These are phyloP conservation scores for Echiichthys vipera DNA, from an alignment of 2,797 vertebrate species.

Conservation along the genomic window DNA sequence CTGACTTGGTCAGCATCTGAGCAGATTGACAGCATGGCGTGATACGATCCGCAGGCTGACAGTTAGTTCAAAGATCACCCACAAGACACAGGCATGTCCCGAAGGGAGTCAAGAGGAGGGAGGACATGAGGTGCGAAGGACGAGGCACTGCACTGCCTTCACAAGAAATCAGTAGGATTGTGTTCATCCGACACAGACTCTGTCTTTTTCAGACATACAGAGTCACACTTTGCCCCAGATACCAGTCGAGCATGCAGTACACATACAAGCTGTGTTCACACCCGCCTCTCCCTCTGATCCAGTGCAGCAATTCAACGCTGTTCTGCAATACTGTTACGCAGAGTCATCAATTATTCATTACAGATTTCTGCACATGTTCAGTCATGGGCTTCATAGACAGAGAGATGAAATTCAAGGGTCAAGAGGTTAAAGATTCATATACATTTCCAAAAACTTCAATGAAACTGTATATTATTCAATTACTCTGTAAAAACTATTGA, in stretches of 20 bases:
- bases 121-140: slow-evolving; percentile 37
- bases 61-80: slow-evolving; percentile 42
- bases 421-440: slow-evolving; percentile 39
- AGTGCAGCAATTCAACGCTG: slow-evolving; percentile 73
- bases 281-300: slow-evolving; percentile 49
- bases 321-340: slow-evolving; percentile 78
- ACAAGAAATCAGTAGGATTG: slow-evolving; percentile 25
- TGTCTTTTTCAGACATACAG: slow-evolving; percentile 44
- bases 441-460: slow-evolving; percentile 27
- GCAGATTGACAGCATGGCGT: slow-evolving; percentile 35
- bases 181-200: slow-evolving; percentile 35
- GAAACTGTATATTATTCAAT: slow-evolving; percentile 16
- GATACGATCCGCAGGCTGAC: slow-evolving; percentile 25
- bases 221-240: slow-evolving; percentile 67
- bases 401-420: slow-evolving; percentile 40
- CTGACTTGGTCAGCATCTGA: slow-evolving; percentile 44
- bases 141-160: slow-evolving; percentile 14
- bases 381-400: slow-evolving; percentile 55
- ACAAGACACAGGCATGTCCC: slow-evolving; percentile 5
- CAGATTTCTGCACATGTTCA: slow-evolving; percentile 75
- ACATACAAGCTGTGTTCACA: slow-evolving; percentile 61
- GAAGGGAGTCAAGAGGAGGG: slow-evolving; percentile 9
- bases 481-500: neutral
- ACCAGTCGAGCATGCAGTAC: slow-evolving; percentile 53
- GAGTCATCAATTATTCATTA: slow-evolving; percentile 83